Evolutionary conservation across 2,113 vertebrate species (phyloP), one percentile per base, ranked within the genome.

Genomic region (Chlorocebus sabaeus): DNA sequence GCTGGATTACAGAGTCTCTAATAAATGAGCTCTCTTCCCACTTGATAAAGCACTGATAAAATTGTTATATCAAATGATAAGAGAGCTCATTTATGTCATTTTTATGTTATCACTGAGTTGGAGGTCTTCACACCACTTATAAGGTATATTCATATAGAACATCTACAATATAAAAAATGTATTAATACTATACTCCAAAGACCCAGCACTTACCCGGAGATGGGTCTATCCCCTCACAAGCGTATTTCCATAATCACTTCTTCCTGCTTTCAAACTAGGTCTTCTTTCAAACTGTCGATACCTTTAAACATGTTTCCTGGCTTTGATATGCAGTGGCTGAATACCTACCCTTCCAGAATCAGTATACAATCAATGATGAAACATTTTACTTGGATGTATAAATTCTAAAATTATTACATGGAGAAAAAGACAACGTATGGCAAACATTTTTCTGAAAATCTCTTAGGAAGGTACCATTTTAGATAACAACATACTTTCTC

Each of bases 221-320:
- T 2, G 7, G 30, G 30, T 8, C 5, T 1, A 18, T 18, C 20
- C 2, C 3, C 38, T 57, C 9, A 20, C 12, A 16, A 81, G 30
- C 9, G 0, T 0, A 20, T 0, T 10, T 35, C 35, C 25, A 8
- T 35, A 22, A 45, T n/a, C 32, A 8, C 8, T 22, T 8, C 14
- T 11, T 40, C 55, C 32, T 52, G 35, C 6, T 5, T 72, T 20
- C 32, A 78, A 27, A 8, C 40, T 48, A 22, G 5, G 20, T 7
- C 5, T 25, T 64, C 55, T 32, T 14, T 80, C 27, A 22, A 43
- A 64, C 18, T 12, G 13, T 5, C 32, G 8, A 75, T 35, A 3
- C 10, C 6, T 59, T 13, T 27, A 16, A 50, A 48, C 4, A 7
- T 50, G 45, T 78, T 40, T 16, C 8, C 25, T 30, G 10, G 3